Conservation (phyloP, 2,888 invertebrate genomes). For the Coenonympha glycerion region DNA sequence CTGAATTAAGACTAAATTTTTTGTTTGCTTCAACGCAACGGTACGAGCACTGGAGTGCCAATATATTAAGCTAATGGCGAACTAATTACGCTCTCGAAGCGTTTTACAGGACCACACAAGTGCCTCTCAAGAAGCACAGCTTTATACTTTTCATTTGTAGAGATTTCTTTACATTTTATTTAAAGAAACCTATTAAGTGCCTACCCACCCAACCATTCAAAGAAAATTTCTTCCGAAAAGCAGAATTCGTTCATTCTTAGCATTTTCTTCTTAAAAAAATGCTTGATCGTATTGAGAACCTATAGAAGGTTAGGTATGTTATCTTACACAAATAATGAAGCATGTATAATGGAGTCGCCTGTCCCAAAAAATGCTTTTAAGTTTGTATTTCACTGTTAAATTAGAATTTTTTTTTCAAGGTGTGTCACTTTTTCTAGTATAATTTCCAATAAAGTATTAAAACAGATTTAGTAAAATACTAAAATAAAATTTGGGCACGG, state of each 20-base stretch:
- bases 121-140: constrained; percentile 51
- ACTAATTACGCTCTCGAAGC: constrained; percentile 62
- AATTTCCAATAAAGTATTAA: no score
- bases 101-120: constrained; percentile 57
- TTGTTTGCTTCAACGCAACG: constrained; percentile 44
- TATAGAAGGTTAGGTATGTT: background rate
- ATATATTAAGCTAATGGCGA: constrained; percentile 65
- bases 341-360: no score
- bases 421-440: no score
- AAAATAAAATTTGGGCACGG: no score
- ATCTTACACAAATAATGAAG: background rate
- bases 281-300: background rate
- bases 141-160: constrained; percentile 34
- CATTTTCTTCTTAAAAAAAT: constrained; percentile 3
- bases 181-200: constrained; percentile 17
- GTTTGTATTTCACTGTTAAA: no score
- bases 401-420: no score
- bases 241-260: background rate
- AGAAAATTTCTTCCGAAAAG: constrained; percentile 2
- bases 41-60: constrained; percentile 44
- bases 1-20: constrained; percentile 42
- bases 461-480: no score
- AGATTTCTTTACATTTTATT: constrained; percentile 26
- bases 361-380: no score
- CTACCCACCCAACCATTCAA: background rate